Conservation (phyloP, 2,888 invertebrate genomes). For the Fragum whitleyi region DNA sequence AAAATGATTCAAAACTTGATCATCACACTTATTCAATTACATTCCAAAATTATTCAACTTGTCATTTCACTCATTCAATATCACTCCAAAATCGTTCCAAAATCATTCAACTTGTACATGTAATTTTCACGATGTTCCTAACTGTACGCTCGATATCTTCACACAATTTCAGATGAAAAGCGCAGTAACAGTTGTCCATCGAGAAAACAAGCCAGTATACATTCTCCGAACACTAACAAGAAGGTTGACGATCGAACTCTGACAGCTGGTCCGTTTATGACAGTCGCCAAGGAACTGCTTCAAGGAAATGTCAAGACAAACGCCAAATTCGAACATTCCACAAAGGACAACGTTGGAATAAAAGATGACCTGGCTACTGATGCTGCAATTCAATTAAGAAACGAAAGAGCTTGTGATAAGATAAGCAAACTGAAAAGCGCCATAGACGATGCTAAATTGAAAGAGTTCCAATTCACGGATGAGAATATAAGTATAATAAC, state of each 20-base stretch:
- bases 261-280: slow-evolving; percentile 19
- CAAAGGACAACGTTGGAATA: not conserved
- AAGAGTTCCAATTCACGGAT: slow-evolving; percentile 11
- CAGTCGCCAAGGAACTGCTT: not conserved
- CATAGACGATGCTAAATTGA: not conserved
- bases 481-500: slow-evolving; percentile 22
- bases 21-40: too few relatives aligned
- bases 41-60: too few relatives aligned
- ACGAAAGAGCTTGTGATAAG: not conserved
- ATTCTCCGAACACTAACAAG: not conserved
- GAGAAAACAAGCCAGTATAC: not conserved
- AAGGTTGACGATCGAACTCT: not conserved
- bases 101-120: too few relatives aligned
- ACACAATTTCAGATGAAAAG: too few relatives aligned
- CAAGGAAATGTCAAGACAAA: not conserved
- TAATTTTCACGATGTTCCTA: too few relatives aligned
- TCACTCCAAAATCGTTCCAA: too few relatives aligned
- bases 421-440: not conserved
- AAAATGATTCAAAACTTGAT: too few relatives aligned
- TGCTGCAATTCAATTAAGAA: not conserved
- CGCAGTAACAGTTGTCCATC: not conserved
- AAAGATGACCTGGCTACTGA: not conserved
- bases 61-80: too few relatives aligned
- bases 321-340: not conserved
- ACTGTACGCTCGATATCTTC: too few relatives aligned